Base-by-base conservation (phyloP, 1,140 invertebrate genomes). In the Akabosia matsudoensis region DNA sequence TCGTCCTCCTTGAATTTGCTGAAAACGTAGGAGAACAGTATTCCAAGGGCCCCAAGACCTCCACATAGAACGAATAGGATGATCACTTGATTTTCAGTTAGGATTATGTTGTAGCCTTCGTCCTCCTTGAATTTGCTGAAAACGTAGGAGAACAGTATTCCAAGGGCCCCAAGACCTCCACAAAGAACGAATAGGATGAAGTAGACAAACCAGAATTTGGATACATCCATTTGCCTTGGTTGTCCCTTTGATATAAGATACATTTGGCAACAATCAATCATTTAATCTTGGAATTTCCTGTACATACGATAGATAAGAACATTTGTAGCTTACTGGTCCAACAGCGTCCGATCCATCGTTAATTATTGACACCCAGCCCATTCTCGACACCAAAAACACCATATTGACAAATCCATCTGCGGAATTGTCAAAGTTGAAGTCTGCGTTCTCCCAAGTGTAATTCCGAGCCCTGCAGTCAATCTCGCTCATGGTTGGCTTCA, bases 361-460 rank as follows among this genome's bases (percentile, higher is more conserved):
- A 22, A 70, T 70, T 26, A 76, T 72, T 22, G 26, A 31, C 18
- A 70, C 51, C 67, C 34, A 76, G 33, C 75, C 75, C 70, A 72
- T 76, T 56, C 70, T 30, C 28, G 56, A 72, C 10, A 33, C 67
- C 1, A 72, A 26, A 31, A 72, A 51, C 24, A 73, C 13, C 18
- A 76, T 31, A 16, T 31, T 56, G 26, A 71, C 1, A 33, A 76
- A 76, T 22, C 64, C 67, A 18, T 72, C 30, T 4, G 2, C 22
- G 37, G 54, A 22, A 14, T 24, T 26, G 26, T 76, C 70, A 28
- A 76, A 76, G 33, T 76, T 76, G 34, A n/a, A 26, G 3, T 73
- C 28, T 18, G 30, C 34, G 33, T 33, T 28, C 18, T 33, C 45
- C 75, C 75, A 76, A 18, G 45, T 76, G 33, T 33, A 72, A 33